Evolutionary conservation across 2,797 vertebrate genomes (phyloP).

Genomic region (Gymnodraco acuticeps): DNA sequence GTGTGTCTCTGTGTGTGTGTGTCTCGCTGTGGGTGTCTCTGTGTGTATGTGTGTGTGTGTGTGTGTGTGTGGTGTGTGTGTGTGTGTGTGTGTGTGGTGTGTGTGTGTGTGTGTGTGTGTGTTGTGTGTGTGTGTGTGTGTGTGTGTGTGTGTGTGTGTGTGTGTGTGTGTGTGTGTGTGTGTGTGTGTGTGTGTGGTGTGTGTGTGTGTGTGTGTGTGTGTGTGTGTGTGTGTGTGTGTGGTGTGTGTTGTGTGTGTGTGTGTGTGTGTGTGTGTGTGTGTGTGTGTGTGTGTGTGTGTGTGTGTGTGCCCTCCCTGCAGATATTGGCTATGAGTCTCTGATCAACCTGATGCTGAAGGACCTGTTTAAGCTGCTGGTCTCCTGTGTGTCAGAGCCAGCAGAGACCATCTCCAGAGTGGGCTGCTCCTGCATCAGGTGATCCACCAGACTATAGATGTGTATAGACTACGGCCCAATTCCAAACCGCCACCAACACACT

Average conservation of each 20-base stretch:
- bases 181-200: too few relatives aligned
- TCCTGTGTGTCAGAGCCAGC: constrained; percentile 95
- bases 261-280: too few relatives aligned
- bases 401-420: constrained; percentile 97
- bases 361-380: constrained; percentile 95
- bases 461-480: too few relatives aligned
- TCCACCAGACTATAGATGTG: too few relatives aligned
- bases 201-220: too few relatives aligned
- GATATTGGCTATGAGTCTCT: constrained; percentile 95
- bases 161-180: too few relatives aligned
- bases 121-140: too few relatives aligned
- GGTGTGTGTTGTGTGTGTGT: too few relatives aligned
- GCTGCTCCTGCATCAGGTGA: constrained; percentile 98
- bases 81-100: background rate
- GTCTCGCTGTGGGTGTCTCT: background rate
- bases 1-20: background rate
- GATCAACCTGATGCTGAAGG: constrained; percentile 96
- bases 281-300: background rate
- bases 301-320: constrained; percentile 56
- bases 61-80: background rate
- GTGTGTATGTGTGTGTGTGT: background rate
- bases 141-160: too few relatives aligned
- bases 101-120: too few relatives aligned
- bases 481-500: too few relatives aligned
- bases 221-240: background rate